These are phyloP conservation scores for Anabacerthia variegaticeps DNA, from an alignment of 2,797 vertebrate genomes.

Conservation along the genomic window DNA sequence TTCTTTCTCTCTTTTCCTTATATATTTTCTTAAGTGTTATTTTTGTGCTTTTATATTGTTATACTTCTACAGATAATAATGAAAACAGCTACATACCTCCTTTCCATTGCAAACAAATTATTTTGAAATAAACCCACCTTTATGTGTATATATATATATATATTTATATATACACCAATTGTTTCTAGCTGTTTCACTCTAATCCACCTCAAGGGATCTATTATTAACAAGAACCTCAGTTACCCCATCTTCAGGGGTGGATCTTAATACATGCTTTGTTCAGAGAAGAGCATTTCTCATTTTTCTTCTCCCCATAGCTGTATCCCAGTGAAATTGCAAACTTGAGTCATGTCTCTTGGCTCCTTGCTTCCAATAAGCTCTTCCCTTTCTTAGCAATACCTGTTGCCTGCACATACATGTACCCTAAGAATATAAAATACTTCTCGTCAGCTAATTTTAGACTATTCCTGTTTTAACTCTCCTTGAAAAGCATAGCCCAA, in stretches of 20 bases:
- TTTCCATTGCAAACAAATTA: background rate
- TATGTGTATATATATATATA: background rate
- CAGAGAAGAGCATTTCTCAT: background rate
- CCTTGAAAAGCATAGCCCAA: background rate
- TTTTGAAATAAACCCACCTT: background rate
- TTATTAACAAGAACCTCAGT: background rate
- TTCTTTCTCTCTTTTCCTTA: background rate
- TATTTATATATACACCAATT: background rate
- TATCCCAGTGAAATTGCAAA: background rate
- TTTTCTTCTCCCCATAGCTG: background rate
- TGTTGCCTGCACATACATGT: accelerated
- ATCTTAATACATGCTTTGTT: background rate
- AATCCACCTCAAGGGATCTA: background rate
- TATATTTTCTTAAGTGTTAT: background rate
- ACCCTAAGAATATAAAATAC: background rate
- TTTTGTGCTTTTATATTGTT: background rate
- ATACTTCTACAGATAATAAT: background rate
- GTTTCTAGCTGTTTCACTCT: background rate
- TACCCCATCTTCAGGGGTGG: too few relatives aligned
- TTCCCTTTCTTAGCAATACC: background rate
- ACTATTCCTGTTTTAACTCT: background rate
- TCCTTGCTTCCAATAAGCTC: background rate
- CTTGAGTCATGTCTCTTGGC: background rate
- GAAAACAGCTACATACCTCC: background rate
- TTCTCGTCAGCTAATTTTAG: background rate